Evolutionary conservation across 1,140 invertebrate species (phyloP).

Genomic region (Gonioctena quinquepunctata): DNA sequence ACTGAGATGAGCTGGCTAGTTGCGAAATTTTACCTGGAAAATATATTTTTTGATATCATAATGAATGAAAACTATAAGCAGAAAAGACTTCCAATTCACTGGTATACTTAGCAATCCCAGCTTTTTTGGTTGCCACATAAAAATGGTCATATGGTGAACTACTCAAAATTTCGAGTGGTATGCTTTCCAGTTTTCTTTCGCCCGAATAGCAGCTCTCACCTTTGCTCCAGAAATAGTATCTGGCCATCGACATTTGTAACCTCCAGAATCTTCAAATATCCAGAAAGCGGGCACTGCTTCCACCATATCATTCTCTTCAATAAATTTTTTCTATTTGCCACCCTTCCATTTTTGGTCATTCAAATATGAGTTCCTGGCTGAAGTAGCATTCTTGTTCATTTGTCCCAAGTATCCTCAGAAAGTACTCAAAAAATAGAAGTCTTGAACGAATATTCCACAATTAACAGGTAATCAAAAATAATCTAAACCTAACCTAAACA

Average conservation of each 20-base stretch:
- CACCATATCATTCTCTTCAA: neutral
- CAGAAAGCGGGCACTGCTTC: neutral
- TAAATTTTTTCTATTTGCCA: neutral
- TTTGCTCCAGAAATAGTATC: neutral
- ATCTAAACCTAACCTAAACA: too few species aligned
- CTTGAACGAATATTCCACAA: too few species aligned
- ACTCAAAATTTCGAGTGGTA: neutral
- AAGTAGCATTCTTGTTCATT: too few species aligned
- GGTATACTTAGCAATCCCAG: neutral
- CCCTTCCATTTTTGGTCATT: neutral
- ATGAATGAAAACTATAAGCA: neutral
- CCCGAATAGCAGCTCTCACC: neutral
- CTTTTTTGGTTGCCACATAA: neutral
- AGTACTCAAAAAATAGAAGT: too few species aligned
- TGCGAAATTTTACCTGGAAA: neutral
- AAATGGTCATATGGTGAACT: neutral
- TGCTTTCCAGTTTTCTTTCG: neutral
- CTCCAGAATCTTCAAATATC: neutral
- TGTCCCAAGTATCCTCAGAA: too few species aligned
- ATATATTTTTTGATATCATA: neutral
- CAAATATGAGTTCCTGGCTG: neutral
- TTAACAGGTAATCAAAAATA: too few species aligned
- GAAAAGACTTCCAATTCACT: neutral
- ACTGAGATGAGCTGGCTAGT: neutral
- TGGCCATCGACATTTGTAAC: neutral